Evolutionary conservation across 1,140 invertebrate species (phyloP).

Genomic region (Drosophila obscura): DNA sequence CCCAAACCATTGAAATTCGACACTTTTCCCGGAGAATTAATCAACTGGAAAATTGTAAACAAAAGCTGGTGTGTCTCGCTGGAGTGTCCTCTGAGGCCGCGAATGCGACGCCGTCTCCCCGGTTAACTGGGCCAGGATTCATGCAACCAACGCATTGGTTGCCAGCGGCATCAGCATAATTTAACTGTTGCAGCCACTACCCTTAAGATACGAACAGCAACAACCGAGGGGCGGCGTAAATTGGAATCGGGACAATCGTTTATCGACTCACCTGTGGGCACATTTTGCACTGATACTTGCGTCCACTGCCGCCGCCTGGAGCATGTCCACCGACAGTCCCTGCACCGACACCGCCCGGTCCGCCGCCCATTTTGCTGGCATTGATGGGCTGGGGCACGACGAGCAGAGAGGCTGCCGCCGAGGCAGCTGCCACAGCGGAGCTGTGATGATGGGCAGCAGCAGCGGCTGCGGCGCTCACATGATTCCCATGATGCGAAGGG

Average conservation of each 20-base stretch:
- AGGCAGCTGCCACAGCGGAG: slow-evolving; percentile 83
- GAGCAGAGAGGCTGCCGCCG: slow-evolving; percentile 86
- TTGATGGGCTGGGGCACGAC: slow-evolving; percentile 96
- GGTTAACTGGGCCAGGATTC: slow-evolving; percentile 44
- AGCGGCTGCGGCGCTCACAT: slow-evolving; percentile 58
- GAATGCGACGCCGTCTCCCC: slow-evolving; percentile 16
- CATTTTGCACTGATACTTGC: slow-evolving; percentile 99
- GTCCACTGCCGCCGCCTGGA: slow-evolving; percentile 81
- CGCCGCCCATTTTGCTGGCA: slow-evolving; percentile 87
- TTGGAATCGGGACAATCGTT: slow-evolving; percentile 31
- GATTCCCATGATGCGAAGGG: slow-evolving; percentile 68
- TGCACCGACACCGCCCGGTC: slow-evolving; percentile 75
- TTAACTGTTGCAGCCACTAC: slow-evolving; percentile 44
- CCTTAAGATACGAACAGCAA: slow-evolving; percentile 51
- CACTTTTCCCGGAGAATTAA: slow-evolving; percentile 57
- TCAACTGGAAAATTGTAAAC: slow-evolving; percentile 80
- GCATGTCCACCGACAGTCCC: slow-evolving; percentile 85
- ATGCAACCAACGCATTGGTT: slow-evolving; percentile 10
- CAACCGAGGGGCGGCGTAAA: slow-evolving; percentile 7
- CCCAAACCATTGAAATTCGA: slow-evolving; percentile 54
- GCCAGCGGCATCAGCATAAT: slow-evolving; percentile 47
- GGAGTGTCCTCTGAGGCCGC: slow-evolving; percentile 15
- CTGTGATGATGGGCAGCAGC: slow-evolving; percentile 73
- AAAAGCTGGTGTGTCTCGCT: slow-evolving; percentile 45
- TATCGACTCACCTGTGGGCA: slow-evolving; percentile 94